Evolutionary conservation across 2,797 vertebrate genomes (phyloP).

Genomic region (Diplodus sargus): DNA sequence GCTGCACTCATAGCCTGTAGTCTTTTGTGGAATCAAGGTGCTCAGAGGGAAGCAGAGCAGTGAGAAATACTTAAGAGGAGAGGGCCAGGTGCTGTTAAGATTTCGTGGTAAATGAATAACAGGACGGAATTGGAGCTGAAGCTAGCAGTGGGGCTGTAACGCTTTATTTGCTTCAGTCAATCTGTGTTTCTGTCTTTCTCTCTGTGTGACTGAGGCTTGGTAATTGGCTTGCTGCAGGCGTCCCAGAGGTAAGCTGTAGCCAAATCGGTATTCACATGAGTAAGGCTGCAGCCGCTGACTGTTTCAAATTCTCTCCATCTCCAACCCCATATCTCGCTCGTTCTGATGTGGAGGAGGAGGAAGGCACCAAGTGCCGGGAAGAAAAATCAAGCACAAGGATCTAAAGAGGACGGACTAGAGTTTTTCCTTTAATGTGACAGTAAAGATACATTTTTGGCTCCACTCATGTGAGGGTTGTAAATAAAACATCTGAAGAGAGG

Average conservation of each 20-base stretch:
- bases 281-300: constrained; percentile 68
- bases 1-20: constrained; percentile 61
- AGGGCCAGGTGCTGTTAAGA: constrained; percentile 56
- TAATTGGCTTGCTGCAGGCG: constrained; percentile 81
- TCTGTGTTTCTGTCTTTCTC: constrained; percentile 67
- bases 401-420: background rate
- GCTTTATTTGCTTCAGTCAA: constrained; percentile 71
- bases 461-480: background rate
- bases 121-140: constrained; percentile 57
- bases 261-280: constrained; percentile 79
- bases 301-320: constrained; percentile 58
- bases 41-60: constrained; percentile 35
- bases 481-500: background rate
- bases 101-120: constrained; percentile 61
- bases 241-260: constrained; percentile 80
- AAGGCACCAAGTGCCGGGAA: constrained; percentile 1
- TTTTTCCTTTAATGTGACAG: constrained; percentile 12
- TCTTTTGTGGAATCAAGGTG: constrained; percentile 71
- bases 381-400: constrained; percentile 7
- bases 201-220: constrained; percentile 67
- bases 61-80: constrained; percentile 60
- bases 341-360: constrained; percentile 35
- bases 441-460: background rate
- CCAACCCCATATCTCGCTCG: constrained; percentile 22
- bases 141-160: constrained; percentile 47